Percentiles rank a stretch among this genome's conserved stretches.
phyloP scores from a whole-genome alignment of 1,140 invertebrate genomes.

The Pachyrhynchus sulphureomaculatus region DNA sequence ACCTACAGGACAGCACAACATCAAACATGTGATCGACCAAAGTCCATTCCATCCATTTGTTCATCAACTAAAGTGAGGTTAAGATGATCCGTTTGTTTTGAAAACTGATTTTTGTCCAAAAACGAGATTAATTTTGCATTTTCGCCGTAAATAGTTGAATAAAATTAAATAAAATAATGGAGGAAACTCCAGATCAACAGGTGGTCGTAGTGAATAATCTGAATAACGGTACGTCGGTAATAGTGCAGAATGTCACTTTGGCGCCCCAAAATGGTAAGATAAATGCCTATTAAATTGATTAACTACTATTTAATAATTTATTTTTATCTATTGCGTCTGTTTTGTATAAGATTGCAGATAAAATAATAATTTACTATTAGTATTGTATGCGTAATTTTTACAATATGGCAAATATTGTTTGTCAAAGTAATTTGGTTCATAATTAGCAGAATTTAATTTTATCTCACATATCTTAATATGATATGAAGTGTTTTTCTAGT shows the following conservation, averaged over 20 bases:
- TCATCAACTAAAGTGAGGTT: conserved; percentile 1
- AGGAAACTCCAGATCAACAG: conserved; percentile 14
- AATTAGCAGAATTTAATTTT: too few relatives aligned
- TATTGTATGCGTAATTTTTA: too few relatives aligned
- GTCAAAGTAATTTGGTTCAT: too few relatives aligned
- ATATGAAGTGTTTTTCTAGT: too few relatives aligned
- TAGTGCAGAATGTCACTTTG: conserved; percentile 33
- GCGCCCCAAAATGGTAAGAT: conserved; percentile 12
- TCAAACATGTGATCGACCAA: not conserved
- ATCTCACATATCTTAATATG: too few relatives aligned
- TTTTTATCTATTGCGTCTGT: not conserved
- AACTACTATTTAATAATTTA: not conserved
- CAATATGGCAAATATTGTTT: too few relatives aligned
- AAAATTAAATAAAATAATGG: not conserved
- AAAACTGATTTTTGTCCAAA: not conserved
- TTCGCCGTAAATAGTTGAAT: not conserved
- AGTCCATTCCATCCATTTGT: conserved; percentile 1
- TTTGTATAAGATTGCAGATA: not conserved
- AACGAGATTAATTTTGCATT: not conserved
- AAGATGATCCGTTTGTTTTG: conserved; percentile 6
- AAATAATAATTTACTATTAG: not conserved
- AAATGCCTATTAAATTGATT: conserved; percentile 10
- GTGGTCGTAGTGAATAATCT: conserved; percentile 30
- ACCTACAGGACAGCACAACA: not conserved
- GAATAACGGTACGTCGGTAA: conserved; percentile 35